phyloP scores from a whole-genome alignment of 2,888 invertebrate species.

The Limnephilus marmoratus region DNA sequence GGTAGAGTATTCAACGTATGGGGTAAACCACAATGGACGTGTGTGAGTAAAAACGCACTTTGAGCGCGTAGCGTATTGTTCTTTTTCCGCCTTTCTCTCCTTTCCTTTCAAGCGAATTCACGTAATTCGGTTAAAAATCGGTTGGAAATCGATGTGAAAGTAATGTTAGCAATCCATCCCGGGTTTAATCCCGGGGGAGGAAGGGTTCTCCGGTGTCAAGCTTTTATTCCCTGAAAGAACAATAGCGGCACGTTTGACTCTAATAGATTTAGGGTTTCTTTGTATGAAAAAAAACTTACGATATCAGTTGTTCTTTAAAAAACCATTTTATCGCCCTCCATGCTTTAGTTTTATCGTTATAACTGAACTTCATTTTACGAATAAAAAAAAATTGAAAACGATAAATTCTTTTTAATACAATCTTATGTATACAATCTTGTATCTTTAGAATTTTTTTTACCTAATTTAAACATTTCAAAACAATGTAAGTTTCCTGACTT shows the following conservation, averaged over 20 bases:
- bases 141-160: slow-evolving; percentile 32
- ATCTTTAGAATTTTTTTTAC: no score
- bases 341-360: not conserved
- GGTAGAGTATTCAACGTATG: not conserved
- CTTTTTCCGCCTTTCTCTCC: not conserved
- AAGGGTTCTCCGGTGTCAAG: not conserved
- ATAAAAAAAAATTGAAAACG: no score
- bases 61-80: slow-evolving; percentile 5
- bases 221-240: slow-evolving; percentile 25
- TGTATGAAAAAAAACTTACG: slow-evolving; percentile 7
- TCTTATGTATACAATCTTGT: no score
- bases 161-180: slow-evolving; percentile 27
- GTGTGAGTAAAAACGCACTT: slow-evolving; percentile 17
- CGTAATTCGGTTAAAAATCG: slow-evolving; percentile 34
- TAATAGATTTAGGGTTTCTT: slow-evolving; percentile 29
- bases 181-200: slow-evolving; percentile 1
- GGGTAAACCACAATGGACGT: not conserved
- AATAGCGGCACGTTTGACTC: slow-evolving; percentile 22
- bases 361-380: not conserved
- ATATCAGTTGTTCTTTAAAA: not conserved
- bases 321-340: not conserved
- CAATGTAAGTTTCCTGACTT: no score
- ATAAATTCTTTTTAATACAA: no score
- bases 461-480: no score
- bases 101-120: slow-evolving; percentile 30